Evolutionary conservation across 2,113 vertebrate species (phyloP).

Genomic region (Anser cygnoides): DNA sequence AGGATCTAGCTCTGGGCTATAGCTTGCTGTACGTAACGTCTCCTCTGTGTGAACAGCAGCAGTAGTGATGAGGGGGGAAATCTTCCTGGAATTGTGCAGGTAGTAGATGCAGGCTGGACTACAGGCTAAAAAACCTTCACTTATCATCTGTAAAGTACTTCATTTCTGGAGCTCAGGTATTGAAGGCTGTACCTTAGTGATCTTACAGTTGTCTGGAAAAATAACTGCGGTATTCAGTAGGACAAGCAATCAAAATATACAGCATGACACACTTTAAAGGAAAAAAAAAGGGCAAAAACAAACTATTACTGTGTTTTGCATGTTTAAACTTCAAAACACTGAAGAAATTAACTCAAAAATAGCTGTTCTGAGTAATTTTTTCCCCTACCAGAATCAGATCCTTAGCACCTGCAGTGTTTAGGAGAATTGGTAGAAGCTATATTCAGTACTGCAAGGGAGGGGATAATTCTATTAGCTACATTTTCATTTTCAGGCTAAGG

Average conservation of each 20-base stretch:
- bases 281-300: background rate
- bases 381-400: fast-evolving
- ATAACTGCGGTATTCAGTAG: background rate
- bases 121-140: background rate
- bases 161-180: background rate
- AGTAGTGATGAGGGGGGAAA: fast-evolving
- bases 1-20: background rate
- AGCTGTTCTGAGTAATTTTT: background rate
- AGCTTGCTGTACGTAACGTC: background rate
- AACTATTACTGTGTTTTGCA: background rate
- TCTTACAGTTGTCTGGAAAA: background rate
- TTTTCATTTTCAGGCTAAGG: background rate
- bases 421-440: background rate
- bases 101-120: background rate
- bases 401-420: background rate
- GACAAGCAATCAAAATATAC: background rate
- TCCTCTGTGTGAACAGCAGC: background rate
- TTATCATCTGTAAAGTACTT: background rate
- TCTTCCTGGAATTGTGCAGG: background rate
- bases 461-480: background rate
- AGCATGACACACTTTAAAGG: background rate
- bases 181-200: background rate
- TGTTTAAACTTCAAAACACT: background rate
- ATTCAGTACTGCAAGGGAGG: background rate
- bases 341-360: background rate